Evolutionary conservation across 2,797 vertebrate genomes (phyloP).

Genomic region (Pelodytes ibericus): DNA sequence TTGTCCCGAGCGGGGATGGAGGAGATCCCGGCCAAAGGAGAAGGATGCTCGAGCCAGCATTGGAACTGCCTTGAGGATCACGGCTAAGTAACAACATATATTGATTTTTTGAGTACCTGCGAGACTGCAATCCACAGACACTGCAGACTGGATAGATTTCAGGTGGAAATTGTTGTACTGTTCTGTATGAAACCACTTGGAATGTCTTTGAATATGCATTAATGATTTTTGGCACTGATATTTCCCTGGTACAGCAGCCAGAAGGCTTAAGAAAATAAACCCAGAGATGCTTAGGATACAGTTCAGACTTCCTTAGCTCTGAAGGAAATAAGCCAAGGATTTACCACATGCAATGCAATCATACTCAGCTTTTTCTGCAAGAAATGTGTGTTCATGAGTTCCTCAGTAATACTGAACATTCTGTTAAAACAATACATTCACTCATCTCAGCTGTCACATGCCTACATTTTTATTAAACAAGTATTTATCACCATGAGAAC

Average conservation of each 20-base stretch:
- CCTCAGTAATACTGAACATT: neutral
- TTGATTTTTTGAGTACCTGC: too few species aligned
- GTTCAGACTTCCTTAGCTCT: neutral
- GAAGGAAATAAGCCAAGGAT: neutral
- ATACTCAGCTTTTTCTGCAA: neutral
- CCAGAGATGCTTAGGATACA: neutral
- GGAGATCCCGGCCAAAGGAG: too few species aligned
- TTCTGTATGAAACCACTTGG: neutral
- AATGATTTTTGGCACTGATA: neutral
- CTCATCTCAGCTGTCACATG: neutral
- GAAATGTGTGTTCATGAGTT: neutral
- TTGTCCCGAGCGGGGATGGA: too few species aligned
- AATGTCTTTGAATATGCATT: neutral
- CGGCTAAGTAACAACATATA: too few species aligned
- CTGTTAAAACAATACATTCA: neutral
- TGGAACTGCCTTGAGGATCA: too few species aligned
- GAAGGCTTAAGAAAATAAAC: neutral
- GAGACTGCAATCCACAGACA: neutral
- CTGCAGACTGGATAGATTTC: neutral
- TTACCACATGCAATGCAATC: neutral
- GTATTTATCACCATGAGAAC: neutral
- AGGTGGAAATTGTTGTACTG: neutral
- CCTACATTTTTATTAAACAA: neutral
- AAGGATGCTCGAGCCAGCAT: too few species aligned
- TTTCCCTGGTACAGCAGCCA: neutral